Base-by-base conservation (phyloP, 1,140 invertebrate species). In the Steinernema feltiae region DNA sequence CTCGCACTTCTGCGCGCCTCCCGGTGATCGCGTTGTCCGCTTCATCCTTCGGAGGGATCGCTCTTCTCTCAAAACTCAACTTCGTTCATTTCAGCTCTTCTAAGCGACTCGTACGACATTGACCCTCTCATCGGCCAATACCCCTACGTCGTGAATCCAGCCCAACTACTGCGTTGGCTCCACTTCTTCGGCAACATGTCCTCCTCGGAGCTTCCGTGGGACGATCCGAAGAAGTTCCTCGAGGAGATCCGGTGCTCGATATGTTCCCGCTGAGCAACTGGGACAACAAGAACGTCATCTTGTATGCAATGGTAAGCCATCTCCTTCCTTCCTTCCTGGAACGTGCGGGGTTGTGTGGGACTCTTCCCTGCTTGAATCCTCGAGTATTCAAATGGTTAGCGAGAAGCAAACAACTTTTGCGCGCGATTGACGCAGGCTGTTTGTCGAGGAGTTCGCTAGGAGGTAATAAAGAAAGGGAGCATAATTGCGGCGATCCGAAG, bases 241-340 rank as follows among this genome's bases (percentile, higher is more conserved):
- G 53, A 63, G 24, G 53, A 63, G 53, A 63, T 63, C 53, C 53
- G 7, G 53, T 63, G 53, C 53, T 63, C 12, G 53, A 63, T 21
- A 63, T 63, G 53, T 63, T 63, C 53, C 53, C 53, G 7, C 53
- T 63, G 7, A 15, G 7, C 53, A 63, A 63, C 53, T 63, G 53
- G 53, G 53, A 63, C 53, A 63, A 63, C 53, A 63, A 63, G 24
- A 7, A 63, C 53, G 53, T 63, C 53, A 63, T 63, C 53, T 21
- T 63, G 7, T 63, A 63, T 27, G 53, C 53, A 3, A 63, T 63
- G 53, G 53, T 63, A 27, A 63, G 53, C n/a, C 24, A n/a, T n/a
- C n/a, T n/a, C n/a, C n/a, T n/a, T n/a, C n/a, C n/a, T n/a, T n/a
- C n/a, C n/a, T n/a, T n/a, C n/a, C n/a, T n/a, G n/a, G n/a, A n/a